Base-by-base conservation (phyloP, 2,797 vertebrate genomes). In the Chloroceryle amazona region DNA sequence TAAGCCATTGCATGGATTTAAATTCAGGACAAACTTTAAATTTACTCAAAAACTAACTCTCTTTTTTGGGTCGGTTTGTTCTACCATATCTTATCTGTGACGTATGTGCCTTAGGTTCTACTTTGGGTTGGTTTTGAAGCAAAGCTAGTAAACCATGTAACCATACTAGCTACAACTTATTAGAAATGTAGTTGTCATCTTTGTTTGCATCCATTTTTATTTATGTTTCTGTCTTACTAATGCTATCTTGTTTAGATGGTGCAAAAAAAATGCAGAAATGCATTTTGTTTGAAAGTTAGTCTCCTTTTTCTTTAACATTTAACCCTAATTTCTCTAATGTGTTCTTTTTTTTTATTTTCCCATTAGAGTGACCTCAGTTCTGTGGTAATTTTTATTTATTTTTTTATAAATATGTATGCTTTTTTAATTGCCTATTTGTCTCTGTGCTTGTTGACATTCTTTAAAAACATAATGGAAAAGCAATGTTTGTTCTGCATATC, bases 341-440 rank as follows among this genome's bases (percentile, higher is more conserved):
- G 99, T 98, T 98, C 95, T 98, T 98, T 99, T 99, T 99, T 99
- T 99, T 99, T 99, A 98, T 99, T 99, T 99, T 99, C 99, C 99
- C 99, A 99, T 99, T 99, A 99, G 99, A 99, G 99, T 98, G 99
- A 99, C 99, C 99, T 99, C 99, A 99, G 99, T 99, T 99, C 99
- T 98, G 99, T 99, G 99, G 99, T 99, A 99, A 99, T 99, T 99
- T 98, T 99, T 98, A 98, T 99, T 98, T 99, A 98, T 98, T 98
- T 98, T 98, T 98, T 99, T 98, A 98, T 98, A 98, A 98, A 99
- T 98, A 98, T 92, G 96, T 98, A 97, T 98, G 98, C 98, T 98
- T 99, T 98, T 98, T 97, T 96, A 96, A 97, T 94, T 97, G 97
- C 98, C 93, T 96, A 96, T 97, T 97, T 97, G 94, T 97, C 94